Evolutionary conservation across 2,797 vertebrate species (phyloP).

Genomic region (Bovichtus diacanthus): DNA sequence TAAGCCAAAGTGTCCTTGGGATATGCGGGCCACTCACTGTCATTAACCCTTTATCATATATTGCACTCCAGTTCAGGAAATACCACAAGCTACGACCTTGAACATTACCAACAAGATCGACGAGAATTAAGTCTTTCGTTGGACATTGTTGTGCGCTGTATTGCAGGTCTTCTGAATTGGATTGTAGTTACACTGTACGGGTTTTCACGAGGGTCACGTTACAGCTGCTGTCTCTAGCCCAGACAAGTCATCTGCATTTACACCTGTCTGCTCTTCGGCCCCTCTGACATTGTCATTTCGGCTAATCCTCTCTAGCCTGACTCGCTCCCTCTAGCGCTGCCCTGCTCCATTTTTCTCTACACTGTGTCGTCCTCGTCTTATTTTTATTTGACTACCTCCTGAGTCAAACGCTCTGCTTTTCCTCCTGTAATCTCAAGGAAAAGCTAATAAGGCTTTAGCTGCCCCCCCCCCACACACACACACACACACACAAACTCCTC

Average conservation of each 20-base stretch:
- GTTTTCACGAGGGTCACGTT: background rate
- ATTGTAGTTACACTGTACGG: background rate
- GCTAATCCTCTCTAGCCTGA: slow-evolving; percentile 21
- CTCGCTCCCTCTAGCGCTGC: slow-evolving; percentile 9
- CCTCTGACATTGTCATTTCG: slow-evolving; percentile 27
- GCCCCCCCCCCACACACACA: too few relatives aligned
- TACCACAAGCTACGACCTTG: background rate
- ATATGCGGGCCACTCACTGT: background rate
- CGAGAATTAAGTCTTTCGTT: background rate
- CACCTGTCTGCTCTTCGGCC: slow-evolving; percentile 1
- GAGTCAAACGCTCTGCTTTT: slow-evolving; percentile 16
- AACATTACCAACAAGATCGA: background rate
- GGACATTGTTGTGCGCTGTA: background rate
- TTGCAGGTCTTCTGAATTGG: background rate
- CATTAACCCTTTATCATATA: background rate
- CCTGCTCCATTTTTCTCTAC: slow-evolving; percentile 17
- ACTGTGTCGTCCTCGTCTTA: background rate
- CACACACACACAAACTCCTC: too few relatives aligned
- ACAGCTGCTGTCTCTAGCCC: background rate
- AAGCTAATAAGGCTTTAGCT: slow-evolving; percentile 35
- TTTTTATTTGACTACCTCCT: slow-evolving; percentile 50
- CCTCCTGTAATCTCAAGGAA: slow-evolving; percentile 29
- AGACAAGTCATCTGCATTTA: slow-evolving; percentile 3
- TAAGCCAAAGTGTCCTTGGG: slow-evolving; percentile 17
- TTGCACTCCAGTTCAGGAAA: background rate